Percentiles rank a stretch among this genome's conserved stretches.
phyloP scores from a whole-genome alignment of 2,113 vertebrate species.

The Asarcornis scutulata region DNA sequence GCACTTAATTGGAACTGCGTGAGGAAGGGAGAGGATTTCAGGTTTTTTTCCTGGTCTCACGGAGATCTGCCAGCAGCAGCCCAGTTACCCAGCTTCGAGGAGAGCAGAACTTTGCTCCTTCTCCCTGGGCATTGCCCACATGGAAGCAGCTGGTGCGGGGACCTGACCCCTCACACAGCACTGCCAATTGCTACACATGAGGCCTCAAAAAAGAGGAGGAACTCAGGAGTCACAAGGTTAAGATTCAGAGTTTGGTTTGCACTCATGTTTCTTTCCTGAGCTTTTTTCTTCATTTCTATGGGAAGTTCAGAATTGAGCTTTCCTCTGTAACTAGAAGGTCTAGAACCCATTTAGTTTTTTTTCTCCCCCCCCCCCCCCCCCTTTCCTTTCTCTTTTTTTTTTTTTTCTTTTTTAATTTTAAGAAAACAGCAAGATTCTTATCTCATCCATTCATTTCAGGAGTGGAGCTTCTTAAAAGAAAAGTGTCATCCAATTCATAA shows the following conservation, averaged over 20 bases:
- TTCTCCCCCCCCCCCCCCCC: neutral
- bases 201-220: neutral
- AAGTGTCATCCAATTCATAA: neutral
- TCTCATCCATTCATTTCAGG: neutral
- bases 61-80: neutral
- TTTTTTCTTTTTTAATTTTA: neutral
- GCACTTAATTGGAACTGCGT: constrained; percentile 46
- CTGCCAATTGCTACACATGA: neutral
- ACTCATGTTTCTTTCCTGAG: neutral
- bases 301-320: neutral
- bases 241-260: neutral
- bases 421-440: neutral
- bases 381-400: neutral
- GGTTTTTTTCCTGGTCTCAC: neutral
- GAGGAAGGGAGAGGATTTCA: constrained; percentile 22
- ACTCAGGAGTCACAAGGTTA: constrained; percentile 8
- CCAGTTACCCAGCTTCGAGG: neutral
- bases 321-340: neutral
- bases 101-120: neutral
- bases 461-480: neutral
- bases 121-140: neutral
- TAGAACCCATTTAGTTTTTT: neutral
- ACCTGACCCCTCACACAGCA: neutral
- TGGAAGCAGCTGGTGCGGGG: neutral
- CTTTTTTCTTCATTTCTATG: neutral